Base-by-base conservation (phyloP, 2,888 invertebrate species). In the Deilephila porcellus region DNA sequence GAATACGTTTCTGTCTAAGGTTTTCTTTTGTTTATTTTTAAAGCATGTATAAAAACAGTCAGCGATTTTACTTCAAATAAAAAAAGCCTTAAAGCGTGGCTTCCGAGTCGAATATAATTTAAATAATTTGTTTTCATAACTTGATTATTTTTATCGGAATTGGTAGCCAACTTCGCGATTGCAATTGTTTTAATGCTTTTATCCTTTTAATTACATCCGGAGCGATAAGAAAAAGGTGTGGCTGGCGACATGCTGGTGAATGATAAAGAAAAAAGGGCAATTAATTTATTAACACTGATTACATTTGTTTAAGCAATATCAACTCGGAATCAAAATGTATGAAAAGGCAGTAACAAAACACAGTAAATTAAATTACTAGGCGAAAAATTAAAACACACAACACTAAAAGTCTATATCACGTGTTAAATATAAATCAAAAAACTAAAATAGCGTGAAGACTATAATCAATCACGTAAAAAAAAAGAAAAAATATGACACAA, bases 161-260 rank as follows among this genome's bases (percentile, higher is more conserved):
- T n/a, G 17, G n/a, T 7, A 56, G n/a, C 17, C 56, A n/a, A 5
- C 6, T 56, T 4, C 5, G n/a, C 3, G 19, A 53, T 19, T 17
- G 53, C n/a, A 56, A 56, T n/a, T 56, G 56, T 56, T 17, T 56
- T n/a, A n/a, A 56, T 56, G n/a, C 56, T 56, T 56, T 56, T 56
- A 56, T 56, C 56, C n/a, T n/a, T n/a, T n/a, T n/a, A n/a, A n/a
- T 56, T 56, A 56, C n/a, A 56, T 56, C 56, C 6, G 56, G 56
- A 56, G n/a, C 56, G 56, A 56, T 56, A 56, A 53, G 37, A 37
- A 56, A 56, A 56, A n/a, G 56, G 56, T 56, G 56, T 56, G 56
- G 56, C 56, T 56, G 56, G 14, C 19, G 6, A 19, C 19, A 19
- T 53, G 3, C 19, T 3, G 19, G 8, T 19, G 4, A 17, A 19